These are phyloP conservation scores for Drosophila leontia DNA, from an alignment of 1,140 invertebrate genomes.

Conservation along the genomic window DNA sequence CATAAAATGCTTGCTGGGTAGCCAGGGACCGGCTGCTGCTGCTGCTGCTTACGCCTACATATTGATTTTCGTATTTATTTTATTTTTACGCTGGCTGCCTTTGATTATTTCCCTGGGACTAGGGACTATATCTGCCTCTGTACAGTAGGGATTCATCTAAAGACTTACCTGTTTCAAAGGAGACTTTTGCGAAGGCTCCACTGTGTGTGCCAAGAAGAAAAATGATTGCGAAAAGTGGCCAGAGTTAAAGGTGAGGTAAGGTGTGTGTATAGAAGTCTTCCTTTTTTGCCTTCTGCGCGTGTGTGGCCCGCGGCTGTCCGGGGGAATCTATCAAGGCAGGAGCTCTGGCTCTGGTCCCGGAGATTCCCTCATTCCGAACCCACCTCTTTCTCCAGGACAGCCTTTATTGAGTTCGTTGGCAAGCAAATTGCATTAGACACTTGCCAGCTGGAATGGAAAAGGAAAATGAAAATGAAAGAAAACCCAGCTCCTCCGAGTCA, in stretches of 20 bases:
- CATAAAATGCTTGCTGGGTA: too few relatives aligned
- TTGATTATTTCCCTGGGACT: conserved; percentile 71
- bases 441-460: conserved; percentile 49
- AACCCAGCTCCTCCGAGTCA: conserved; percentile 16
- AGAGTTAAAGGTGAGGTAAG: conserved; percentile 39
- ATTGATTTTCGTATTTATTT: conserved; percentile 83
- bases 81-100: conserved; percentile 55
- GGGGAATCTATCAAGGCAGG: conserved; percentile 67
- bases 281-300: conserved; percentile 67
- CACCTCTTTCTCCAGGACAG: conserved; percentile 11
- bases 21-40: conserved; percentile 41
- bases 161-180: neutral
- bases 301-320: conserved; percentile 74
- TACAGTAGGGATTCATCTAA: conserved; percentile 17
- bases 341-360: conserved; percentile 24
- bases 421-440: conserved; percentile 80
- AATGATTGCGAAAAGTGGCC: conserved; percentile 56
- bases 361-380: neutral
- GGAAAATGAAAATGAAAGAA: conserved; percentile 29
- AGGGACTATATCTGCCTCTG: conserved; percentile 4
- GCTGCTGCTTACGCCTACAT: conserved; percentile 81
- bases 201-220: conserved; percentile 43
- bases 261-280: conserved; percentile 3
- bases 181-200: neutral
- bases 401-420: conserved; percentile 78